phyloP scores from a whole-genome alignment of 2,797 vertebrate genomes.

The Bradypodion pumilum region DNA sequence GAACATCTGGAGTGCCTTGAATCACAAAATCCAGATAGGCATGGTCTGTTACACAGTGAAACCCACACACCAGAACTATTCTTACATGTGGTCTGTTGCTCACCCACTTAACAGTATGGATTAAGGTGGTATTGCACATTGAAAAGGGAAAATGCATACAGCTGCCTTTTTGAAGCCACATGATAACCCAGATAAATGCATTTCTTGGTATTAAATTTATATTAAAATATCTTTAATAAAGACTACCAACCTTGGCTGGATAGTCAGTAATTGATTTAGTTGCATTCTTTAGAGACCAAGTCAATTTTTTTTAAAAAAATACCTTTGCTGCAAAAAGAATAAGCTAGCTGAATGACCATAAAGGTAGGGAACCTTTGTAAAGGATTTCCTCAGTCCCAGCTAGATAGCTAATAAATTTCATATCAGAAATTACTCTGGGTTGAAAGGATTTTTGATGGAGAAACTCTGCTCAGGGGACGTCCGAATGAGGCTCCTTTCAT shows the following conservation, averaged over 20 bases:
- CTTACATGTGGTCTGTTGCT: slow-evolving; percentile 8
- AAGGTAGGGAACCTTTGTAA: neutral
- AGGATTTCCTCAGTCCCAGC: too few relatives aligned
- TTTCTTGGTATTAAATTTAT: slow-evolving; percentile 1
- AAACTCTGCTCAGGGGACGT: too few relatives aligned
- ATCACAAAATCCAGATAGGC: neutral
- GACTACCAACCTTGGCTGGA: neutral
- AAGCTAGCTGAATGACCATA: slow-evolving; percentile 5
- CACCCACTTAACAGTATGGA: slow-evolving; percentile 16
- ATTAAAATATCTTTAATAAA: slow-evolving; percentile 8
- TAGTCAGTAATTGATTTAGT: neutral
- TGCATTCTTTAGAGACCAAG: slow-evolving; percentile 4
- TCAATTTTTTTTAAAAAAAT: neutral
- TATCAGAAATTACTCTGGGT: too few relatives aligned
- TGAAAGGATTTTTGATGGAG: too few relatives aligned
- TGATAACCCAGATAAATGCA: slow-evolving; percentile 15
- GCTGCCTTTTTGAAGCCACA: slow-evolving; percentile 16
- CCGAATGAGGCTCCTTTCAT: too few relatives aligned
- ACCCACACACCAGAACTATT: slow-evolving; percentile 10
- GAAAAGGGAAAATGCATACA: slow-evolving; percentile 17
- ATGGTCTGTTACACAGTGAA: slow-evolving; percentile 4
- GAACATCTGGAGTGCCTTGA: too few relatives aligned
- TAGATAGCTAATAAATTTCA: too few relatives aligned
- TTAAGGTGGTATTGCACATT: slow-evolving; percentile 20
- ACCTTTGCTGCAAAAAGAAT: neutral